Base-by-base conservation (phyloP, 2,113 vertebrate genomes). In the Notarius quadriscutis region DNA sequence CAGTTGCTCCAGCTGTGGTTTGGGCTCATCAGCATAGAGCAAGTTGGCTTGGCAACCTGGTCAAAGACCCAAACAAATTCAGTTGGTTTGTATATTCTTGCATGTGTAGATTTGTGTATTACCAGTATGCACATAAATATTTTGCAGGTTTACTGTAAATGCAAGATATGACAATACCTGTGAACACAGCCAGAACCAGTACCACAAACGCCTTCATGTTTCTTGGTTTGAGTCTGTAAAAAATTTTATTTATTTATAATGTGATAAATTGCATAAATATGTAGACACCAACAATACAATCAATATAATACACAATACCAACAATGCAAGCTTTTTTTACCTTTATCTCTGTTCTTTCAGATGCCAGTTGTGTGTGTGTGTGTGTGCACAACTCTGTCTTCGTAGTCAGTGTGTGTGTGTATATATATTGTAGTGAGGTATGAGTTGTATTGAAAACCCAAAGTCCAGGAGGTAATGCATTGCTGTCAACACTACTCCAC, bases 191-290 rank as follows among this genome's bases (percentile, higher is more conserved):
- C 22, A 90, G 84, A 57, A 77, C 77, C 22, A 90, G 60, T 0
- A 95, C 79, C 67, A 93, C 74, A 48, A 94, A 87, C 71, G 92
- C 91, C 91, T 93, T 95, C 94, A 95, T 95, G 91, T 72, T 18
- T 81, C 27, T 51, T 18, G 90, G 7, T 87, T 65, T 60, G 62
- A 90, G 12, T 60, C 81, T 22, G 14, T 62, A 30, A 62, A 62
- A 48, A 72, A 51, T 25, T 25, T 1, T 27, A 7, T 51, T 51
- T 83, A 65, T 25, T 22, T 75, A 50, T 55, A 55, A 77, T 75
- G 8, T 6, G 12, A n/a, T 25, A n/a, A n/a, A 15, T 78, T 53
- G 25, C 5, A 27, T 78, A 15, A 27, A 55, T 75, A 48, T 77
- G 11, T 77, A 77, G 74, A 11, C 9, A 51, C 1, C 4, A 53